Evolutionary conservation across 1,140 invertebrate genomes (phyloP), one percentile per base, ranked within the genome.

Genomic region (Ceratosolen fusciceps): DNA sequence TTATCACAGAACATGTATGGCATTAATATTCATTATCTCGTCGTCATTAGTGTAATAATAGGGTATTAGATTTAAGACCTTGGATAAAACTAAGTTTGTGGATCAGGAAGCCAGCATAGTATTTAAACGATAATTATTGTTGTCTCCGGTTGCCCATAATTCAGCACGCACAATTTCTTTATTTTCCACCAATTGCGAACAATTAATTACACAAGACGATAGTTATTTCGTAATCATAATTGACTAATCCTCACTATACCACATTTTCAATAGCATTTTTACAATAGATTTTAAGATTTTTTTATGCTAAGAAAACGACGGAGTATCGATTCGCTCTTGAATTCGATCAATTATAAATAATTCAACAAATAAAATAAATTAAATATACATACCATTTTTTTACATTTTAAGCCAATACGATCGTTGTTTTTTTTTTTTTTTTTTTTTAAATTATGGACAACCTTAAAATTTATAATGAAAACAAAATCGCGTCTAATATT

Each of bases 1-100:
- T 91, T 91, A 91, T 91, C 90, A 91, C 90, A 91, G 90, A 91
- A 91, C 88, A 91, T 90, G 90, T 91, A 91, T 91, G 90, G 90
- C 90, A 91, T 91, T 90, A 90, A 90, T 90, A 86, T 84, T 90
- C 87, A 83, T 89, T 88, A 52, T 52, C 86, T 90, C 85, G 84
- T 90, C 88, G 83, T 89, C 88, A 86, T 90, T 86, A 80, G 52
- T 79, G 80, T 82, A 70, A 76, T 79, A 77, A 80, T 74, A 65
- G 76, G 56, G 54, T 72, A 80, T 78, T 84, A 83, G 68, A 87
- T 83, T 86, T 87, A 86, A 84, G 86, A 87, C 83, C 82, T 84
- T 86, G 82, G 84, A 85, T 88, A 89, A 88, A 89, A 88, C 88
- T 89, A 89, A 83, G 83, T 88, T 85, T 85, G 86, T 86, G 88